Evolutionary conservation across 2,888 invertebrate genomes (phyloP), one percentile per base, ranked within the genome.

Genomic region (Mimas tiliae): DNA sequence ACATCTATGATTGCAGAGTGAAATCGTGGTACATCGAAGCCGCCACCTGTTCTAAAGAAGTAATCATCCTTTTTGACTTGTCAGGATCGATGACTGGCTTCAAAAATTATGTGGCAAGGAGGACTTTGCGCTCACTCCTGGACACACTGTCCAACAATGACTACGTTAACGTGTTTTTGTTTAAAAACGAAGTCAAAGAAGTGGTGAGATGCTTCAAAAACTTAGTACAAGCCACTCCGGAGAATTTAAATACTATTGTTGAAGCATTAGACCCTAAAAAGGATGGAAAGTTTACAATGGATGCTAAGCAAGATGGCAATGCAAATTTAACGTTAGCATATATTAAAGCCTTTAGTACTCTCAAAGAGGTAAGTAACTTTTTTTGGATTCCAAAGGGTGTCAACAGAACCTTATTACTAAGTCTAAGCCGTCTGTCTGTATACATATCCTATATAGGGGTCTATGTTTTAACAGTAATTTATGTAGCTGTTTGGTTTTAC

Each of bases 71-170:
- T 65, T 94, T 99, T 70, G 99, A 99, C 85, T 96, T 96, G 67
- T 98, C 99, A 63, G 99, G 99, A 19, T 99, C 99, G 21, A 99
- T 99, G 99, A 96, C 96, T 42, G 99, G 99, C 0, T 95, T 95
- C 72, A 94, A 95, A 65, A 95, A 95, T 81, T 96, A 96, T 76
- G 95, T 96, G 47, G 98, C 98, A 14, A 95, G 96, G 78, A 96
- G 97, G 79, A 99, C 99, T 0, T 96, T 99, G 27, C 95, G 96
- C 68, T 96, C 97, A 51, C 96, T 99, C 68, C 89, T 99, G 77
- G 98, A 98, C 70, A 99, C 99, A 0, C 95, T 99, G 63, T 98
- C 98, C 8, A 99, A 99, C 84, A 99, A 99, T 86, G 99, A 99
- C 88, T 99, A 97, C 85, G 97, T 99, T 67, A 99, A 99, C 79